phyloP scores from a whole-genome alignment of 1,140 invertebrate genomes.

The Homarus americanus region DNA sequence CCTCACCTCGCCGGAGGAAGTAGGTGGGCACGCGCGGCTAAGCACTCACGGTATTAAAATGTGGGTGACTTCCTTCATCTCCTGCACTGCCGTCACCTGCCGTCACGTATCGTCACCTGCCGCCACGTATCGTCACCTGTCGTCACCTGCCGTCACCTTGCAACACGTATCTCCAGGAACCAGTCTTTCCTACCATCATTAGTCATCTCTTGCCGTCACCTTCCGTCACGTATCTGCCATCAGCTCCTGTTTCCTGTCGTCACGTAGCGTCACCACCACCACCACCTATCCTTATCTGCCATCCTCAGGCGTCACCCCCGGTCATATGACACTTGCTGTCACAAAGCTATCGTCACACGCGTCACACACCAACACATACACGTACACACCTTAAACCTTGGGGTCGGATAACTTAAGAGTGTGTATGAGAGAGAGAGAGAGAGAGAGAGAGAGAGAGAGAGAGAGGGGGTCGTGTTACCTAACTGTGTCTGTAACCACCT shows the following conservation, averaged over 20 bases:
- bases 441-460: no score
- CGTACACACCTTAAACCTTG: no score
- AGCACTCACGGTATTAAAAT: constrained; percentile 53
- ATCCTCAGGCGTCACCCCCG: no score
- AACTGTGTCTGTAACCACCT: neutral
- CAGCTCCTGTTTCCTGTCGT: neutral
- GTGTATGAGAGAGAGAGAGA: no score
- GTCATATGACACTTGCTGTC: no score
- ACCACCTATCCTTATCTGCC: no score
- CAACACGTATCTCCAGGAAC: no score
- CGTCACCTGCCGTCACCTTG: neutral
- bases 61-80: constrained; percentile 36
- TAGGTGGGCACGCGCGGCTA: neutral
- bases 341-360: neutral
- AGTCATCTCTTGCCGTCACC: neutral
- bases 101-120: constrained; percentile 22
- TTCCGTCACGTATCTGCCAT: neutral
- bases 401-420: no score
- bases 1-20: constrained; percentile 5
- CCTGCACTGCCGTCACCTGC: constrained; percentile 18
- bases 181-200: neutral
- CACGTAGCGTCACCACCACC: neutral
- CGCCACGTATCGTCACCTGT: constrained; percentile 21
- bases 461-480: no score
- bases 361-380: neutral